These are phyloP conservation scores for Oxystoma pomonae DNA, from an alignment of 2,888 invertebrate species.

Conservation along the genomic window DNA sequence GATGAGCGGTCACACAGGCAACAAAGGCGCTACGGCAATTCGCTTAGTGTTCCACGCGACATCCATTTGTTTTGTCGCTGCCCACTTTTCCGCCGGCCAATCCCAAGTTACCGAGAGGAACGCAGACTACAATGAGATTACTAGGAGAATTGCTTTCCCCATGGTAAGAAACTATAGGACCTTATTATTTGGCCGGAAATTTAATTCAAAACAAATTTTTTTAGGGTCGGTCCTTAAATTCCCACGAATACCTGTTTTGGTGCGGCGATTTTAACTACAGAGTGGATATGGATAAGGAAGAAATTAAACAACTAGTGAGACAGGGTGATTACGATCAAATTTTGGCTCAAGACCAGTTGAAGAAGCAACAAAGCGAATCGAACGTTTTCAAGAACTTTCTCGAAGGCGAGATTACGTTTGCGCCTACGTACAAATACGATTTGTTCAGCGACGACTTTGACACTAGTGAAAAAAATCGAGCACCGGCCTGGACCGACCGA, in stretches of 20 bases:
- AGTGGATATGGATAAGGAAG: conserved; percentile 92
- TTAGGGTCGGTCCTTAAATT: conserved; percentile 79
- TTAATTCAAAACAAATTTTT: conserved; percentile 18
- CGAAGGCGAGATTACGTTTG: conserved; percentile 88
- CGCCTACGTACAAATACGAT: conserved; percentile 99
- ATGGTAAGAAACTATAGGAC: conserved; percentile 59
- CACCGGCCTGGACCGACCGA: conserved; percentile 98
- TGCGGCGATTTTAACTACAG: conserved; percentile 99
- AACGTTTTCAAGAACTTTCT: conserved; percentile 89
- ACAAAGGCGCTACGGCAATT: conserved; percentile 95
- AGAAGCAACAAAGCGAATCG: conserved; percentile 72
- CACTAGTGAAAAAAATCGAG: conserved; percentile 95
- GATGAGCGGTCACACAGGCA: conserved; percentile 93
- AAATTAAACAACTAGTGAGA: conserved; percentile 79
- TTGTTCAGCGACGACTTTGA: conserved; percentile 98
- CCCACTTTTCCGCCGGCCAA: conserved; percentile 98
- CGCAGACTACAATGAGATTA: conserved; percentile 95
- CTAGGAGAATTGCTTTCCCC: conserved; percentile 83
- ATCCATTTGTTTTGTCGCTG: conserved; percentile 96
- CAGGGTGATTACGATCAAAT: conserved; percentile 71
- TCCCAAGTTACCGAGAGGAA: conserved; percentile 93
- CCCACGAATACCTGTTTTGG: conserved; percentile 99
- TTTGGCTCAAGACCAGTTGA: conserved; percentile 77
- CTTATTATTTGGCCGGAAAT: background rate
- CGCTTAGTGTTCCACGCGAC: conserved; percentile 88